Evolutionary conservation across 2,888 invertebrate genomes (phyloP).

Genomic region (Trimorus sp.): DNA sequence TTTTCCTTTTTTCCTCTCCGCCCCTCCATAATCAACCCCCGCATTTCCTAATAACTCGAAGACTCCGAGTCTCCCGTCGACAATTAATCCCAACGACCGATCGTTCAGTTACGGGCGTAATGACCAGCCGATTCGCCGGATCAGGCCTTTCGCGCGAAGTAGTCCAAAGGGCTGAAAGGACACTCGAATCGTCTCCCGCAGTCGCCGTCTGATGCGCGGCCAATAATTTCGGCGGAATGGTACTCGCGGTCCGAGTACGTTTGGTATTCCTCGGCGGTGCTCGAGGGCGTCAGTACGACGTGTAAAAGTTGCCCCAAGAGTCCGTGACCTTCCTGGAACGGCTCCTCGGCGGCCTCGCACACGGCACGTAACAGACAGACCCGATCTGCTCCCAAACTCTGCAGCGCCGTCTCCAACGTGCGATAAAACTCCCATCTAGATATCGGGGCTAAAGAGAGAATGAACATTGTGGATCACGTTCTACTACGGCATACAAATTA

Average conservation of each 20-base stretch:
- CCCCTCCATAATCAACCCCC: too few relatives aligned
- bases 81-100: too few relatives aligned
- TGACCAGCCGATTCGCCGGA: constrained; percentile 1
- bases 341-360: constrained; percentile 88
- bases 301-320: constrained; percentile 89
- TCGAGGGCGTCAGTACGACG: constrained; percentile 88
- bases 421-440: constrained; percentile 86
- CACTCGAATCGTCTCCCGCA: constrained; percentile 84
- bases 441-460: constrained; percentile 58
- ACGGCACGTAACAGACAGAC: constrained; percentile 89
- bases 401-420: constrained; percentile 84
- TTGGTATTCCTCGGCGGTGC: constrained; percentile 85
- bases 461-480: constrained; percentile 53
- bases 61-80: too few relatives aligned
- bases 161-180: constrained; percentile 83
- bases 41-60: too few relatives aligned
- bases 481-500: constrained; percentile 64
- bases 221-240: constrained; percentile 85
- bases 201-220: constrained; percentile 67
- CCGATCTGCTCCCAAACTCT: constrained; percentile 79
- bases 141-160: constrained; percentile 77
- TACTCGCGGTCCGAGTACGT: constrained; percentile 87
- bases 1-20: too few relatives aligned
- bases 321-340: constrained; percentile 87
- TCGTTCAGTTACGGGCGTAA: constrained; percentile 18